These are phyloP conservation scores for Apis cerana DNA, from an alignment of 1,140 invertebrate genomes.

Conservation along the genomic window DNA sequence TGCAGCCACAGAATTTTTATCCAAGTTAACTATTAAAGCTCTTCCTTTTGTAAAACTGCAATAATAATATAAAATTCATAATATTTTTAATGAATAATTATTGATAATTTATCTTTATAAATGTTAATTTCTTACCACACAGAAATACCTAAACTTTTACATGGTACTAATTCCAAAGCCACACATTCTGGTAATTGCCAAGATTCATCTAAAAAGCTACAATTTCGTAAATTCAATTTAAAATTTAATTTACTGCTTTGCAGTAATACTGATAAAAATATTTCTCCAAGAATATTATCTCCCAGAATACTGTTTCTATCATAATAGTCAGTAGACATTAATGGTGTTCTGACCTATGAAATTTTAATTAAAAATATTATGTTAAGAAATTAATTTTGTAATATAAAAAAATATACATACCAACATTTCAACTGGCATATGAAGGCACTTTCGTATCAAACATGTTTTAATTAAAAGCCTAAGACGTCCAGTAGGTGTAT, in stretches of 20 bases:
- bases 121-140: conserved; percentile 77
- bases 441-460: conserved; percentile 82
- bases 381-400: conserved; percentile 3
- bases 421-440: conserved; percentile 81
- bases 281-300: conserved; percentile 83
- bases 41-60: conserved; percentile 82
- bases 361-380: neutral
- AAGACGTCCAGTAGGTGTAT: conserved; percentile 80
- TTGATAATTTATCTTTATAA: neutral
- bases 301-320: conserved; percentile 78
- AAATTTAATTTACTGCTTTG: conserved; percentile 82
- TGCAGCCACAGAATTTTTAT: conserved; percentile 82
- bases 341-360: conserved; percentile 67
- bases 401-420: conserved; percentile 65
- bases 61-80: conserved; percentile 44
- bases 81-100: neutral
- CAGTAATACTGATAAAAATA: conserved; percentile 82
- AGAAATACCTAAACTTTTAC: conserved; percentile 81
- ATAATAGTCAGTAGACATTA: conserved; percentile 72
- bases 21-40: conserved; percentile 81
- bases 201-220: conserved; percentile 82
- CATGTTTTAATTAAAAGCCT: conserved; percentile 82
- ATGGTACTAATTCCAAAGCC: conserved; percentile 82
- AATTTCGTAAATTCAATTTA: conserved; percentile 81
- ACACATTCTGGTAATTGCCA: conserved; percentile 81